Base-by-base conservation (phyloP, 2,888 invertebrate genomes). In the Cancer borealis region DNA sequence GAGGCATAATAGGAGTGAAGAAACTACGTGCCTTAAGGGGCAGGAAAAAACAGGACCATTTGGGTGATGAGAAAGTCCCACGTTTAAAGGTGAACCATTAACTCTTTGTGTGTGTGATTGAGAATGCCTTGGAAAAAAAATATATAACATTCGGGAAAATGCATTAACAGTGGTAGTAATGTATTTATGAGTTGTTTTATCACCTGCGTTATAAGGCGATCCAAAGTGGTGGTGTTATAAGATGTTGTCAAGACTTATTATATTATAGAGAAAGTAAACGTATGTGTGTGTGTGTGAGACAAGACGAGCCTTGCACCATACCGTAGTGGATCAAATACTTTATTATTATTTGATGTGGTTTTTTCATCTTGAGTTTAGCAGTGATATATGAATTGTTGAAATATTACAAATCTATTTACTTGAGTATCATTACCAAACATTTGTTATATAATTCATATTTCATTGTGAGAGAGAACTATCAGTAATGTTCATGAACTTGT, bases 1-100 rank as follows among this genome's bases (percentile, higher is more conserved):
- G 92, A 94, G 73, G 79, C 93, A 88, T 94, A 92, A 92, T 60
- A 46, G 49, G 47, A 60, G 91, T 88, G 91, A 60, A 92, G 73
- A 87, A 87, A 60, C 88, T 88, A n/a, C 92, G 93, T 94, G 93
- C 88, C 88, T 94, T 89, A 92, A 54, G 88, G 66, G 92, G 91
- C 92, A 54, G 88, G 92, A 84, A 54, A 89, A 93, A 60, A n/a
- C n/a, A n/a, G 93, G 73, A 88, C 46, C 17, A 88, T 66, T 66
- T 10, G 88, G 26, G 47, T 88, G n/a, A 47, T n/a, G n/a, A 66
- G 3, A 2, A 90, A 88, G 66, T 90, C 26, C 91, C 73, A 45
- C 73, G 60, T 91, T 46, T 17, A 39, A 54, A 54, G 90, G 30
- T 90, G 21, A 89, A 26, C 54, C 5, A 54, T 14, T 39, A 8